Evolutionary conservation across 2,113 vertebrate genomes (phyloP).

Genomic region (Zingel zingel): DNA sequence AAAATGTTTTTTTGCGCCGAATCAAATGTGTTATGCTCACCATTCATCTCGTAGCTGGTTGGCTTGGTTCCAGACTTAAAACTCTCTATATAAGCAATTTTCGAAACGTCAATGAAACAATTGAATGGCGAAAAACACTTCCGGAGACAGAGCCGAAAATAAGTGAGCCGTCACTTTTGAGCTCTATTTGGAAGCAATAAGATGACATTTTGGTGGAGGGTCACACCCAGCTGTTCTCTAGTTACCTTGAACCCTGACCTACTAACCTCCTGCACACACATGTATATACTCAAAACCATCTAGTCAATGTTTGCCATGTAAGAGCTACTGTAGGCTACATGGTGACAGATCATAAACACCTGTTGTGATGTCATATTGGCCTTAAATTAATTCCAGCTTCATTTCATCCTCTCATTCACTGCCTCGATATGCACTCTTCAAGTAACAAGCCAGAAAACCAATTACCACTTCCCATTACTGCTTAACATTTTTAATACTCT

Average conservation of each 20-base stretch:
- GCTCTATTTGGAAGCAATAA: neutral
- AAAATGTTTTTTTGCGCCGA: no score
- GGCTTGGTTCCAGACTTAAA: no score
- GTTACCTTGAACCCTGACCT: conserved; percentile 19
- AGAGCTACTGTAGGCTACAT: conserved; percentile 25
- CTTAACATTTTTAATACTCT: neutral
- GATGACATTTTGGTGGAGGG: neutral
- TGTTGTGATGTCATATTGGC: conserved; percentile 27
- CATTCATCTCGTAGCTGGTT: no score
- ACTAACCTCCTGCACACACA: conserved; percentile 6
- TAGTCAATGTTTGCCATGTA: conserved; percentile 13
- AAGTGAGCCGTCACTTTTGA: no score
- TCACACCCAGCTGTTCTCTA: neutral
- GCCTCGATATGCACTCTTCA: neutral
- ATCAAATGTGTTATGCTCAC: no score
- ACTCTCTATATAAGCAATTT: no score
- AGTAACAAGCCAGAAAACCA: neutral
- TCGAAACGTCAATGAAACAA: no score
- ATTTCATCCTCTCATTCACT: neutral
- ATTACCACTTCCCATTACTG: neutral
- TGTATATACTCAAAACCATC: neutral
- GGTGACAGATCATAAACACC: conserved; percentile 70
- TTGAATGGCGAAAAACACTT: no score
- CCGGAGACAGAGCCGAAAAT: no score
- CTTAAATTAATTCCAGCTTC: neutral